A percentile compares a stretch with the other conserved stretches of the same genome.
phyloP scores from a whole-genome alignment of 1,140 invertebrate species.

The Episyrphus balteatus region DNA sequence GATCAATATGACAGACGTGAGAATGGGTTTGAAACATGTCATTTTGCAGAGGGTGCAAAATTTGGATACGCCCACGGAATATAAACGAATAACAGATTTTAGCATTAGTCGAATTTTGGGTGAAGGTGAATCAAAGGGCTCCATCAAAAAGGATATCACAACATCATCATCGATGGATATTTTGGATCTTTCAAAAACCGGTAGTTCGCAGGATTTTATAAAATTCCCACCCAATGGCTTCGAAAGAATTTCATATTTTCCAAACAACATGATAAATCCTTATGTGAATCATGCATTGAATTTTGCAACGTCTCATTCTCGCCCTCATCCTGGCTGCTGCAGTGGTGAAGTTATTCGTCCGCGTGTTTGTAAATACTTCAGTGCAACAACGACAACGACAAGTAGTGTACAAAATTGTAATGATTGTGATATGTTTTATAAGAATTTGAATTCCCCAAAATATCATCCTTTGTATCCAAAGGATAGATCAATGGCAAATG shows the following conservation, averaged over 20 bases:
- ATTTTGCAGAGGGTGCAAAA: constrained; percentile 24
- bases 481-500: background rate
- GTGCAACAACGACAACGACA: background rate
- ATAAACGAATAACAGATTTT: constrained; percentile 26
- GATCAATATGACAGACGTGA: constrained; percentile 2
- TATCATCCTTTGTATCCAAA: background rate
- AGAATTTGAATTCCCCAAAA: background rate
- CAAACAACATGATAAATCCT: too few species aligned
- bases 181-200: constrained; percentile 26
- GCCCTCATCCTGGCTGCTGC: background rate
- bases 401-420: background rate
- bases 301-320: background rate
- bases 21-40: constrained; percentile 33
- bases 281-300: too few species aligned
- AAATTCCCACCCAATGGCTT: background rate
- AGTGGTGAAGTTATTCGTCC: background rate
- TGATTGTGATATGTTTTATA: background rate
- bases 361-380: background rate
- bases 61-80: constrained; percentile 7
- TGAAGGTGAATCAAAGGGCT: constrained; percentile 7
- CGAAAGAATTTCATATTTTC: background rate
- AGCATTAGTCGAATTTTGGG: constrained; percentile 31
- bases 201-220: background rate
- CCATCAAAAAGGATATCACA: background rate
- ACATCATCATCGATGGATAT: constrained; percentile 10